Base-by-base conservation (phyloP, 2,797 vertebrate genomes). In the Centropyge bicolor region DNA sequence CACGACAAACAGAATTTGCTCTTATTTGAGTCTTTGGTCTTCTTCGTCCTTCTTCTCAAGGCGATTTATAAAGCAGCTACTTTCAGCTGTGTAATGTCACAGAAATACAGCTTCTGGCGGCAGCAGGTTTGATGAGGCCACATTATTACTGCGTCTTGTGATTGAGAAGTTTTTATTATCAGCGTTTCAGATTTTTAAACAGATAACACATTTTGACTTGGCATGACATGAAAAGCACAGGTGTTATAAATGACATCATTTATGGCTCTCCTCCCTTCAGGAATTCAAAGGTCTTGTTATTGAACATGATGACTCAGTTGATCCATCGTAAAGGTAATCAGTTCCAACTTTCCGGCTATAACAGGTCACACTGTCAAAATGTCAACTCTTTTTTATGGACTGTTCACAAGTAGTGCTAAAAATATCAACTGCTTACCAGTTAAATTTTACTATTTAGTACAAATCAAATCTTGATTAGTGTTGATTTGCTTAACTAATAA, bases 1-100 rank as follows among this genome's bases (percentile, higher is more conserved):
- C 72, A 86, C 81, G 80, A 93, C 86, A 86, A 91, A 91, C 88
- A 91, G 82, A 91, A 93, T 89, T 91, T 89, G 88, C 94, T 90
- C 84, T 73, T 63, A 81, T 78, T 86, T 59, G 62, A 85, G 43
- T 46, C 78, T 54, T 84, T 24, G 45, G 56, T 76, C 46, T 74
- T 67, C 75, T 62, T 38, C 52, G 78, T 83, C 70, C 84, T 59
- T 40, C 57, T 43, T 66, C 80, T 61, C 17, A 56, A 65, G 55
- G 16, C 36, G 40, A 41, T 51, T 52, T 74, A 77, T 68, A 67
- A 63, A 84, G 73, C 51, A 46, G 68, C 55, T 62, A 68, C 74
- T 81, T 54, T 49, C 17, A 57, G 46, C 61, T 74, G 36, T 76
- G 73, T 65, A 4, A 51, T 46, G 63, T n/a, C 74, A 51, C 69